phyloP scores from a whole-genome alignment of 2,888 invertebrate genomes.

The Odontothrips loti region DNA sequence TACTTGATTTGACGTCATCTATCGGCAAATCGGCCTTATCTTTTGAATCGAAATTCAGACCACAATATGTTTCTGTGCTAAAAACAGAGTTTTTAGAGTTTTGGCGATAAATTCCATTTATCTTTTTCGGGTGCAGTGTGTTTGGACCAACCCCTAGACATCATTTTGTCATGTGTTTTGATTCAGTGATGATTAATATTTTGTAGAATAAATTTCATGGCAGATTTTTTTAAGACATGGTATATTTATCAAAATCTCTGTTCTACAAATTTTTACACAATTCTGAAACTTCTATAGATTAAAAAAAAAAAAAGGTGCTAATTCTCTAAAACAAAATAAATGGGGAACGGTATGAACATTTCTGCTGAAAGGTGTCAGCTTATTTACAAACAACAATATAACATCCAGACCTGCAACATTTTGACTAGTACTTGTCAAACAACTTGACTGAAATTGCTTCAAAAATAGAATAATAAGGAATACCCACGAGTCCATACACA shows the following conservation, averaged over 20 bases:
- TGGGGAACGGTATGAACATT: background rate
- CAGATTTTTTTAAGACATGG: background rate
- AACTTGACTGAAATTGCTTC: background rate
- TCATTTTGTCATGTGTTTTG: too few relatives aligned
- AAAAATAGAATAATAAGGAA: background rate
- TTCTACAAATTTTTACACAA: background rate
- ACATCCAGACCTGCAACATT: background rate
- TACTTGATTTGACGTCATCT: too few relatives aligned
- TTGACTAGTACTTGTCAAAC: slow-evolving; percentile 1
- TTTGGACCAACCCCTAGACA: too few relatives aligned
- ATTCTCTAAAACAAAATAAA: background rate
- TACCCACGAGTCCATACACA: background rate
- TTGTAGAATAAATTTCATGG: background rate
- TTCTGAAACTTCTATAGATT: background rate
- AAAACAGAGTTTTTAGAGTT: too few relatives aligned
- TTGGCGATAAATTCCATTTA: too few relatives aligned
- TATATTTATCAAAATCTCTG: background rate
- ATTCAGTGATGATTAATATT: background rate
- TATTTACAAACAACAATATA: background rate
- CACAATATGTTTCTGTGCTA: too few relatives aligned
- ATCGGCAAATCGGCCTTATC: too few relatives aligned
- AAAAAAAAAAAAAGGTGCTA: background rate
- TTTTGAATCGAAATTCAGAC: too few relatives aligned
- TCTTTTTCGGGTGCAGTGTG: too few relatives aligned
- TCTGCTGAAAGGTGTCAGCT: background rate